Percentiles rank a stretch among this genome's conserved stretches.
These are phyloP conservation scores for Synanthedon myopaeformis DNA, from an alignment of 2,888 invertebrate species.

Conservation along the genomic window DNA sequence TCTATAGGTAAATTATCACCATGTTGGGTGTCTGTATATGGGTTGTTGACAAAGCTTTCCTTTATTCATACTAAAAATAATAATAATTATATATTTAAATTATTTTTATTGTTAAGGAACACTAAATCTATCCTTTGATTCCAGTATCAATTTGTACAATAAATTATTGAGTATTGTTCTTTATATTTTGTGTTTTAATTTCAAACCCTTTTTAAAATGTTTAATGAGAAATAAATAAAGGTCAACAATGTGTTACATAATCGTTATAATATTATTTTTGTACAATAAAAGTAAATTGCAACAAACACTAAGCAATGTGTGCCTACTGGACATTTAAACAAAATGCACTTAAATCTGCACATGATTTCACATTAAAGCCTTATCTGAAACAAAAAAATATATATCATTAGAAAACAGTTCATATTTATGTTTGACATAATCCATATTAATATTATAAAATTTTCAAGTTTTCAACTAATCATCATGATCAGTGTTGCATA, in stretches of 20 bases:
- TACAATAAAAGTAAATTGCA: conserved; percentile 47
- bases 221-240: conserved; percentile 6
- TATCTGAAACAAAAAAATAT: conserved; percentile 32
- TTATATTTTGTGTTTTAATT: conserved; percentile 22
- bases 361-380: conserved; percentile 30
- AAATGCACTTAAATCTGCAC: conserved; percentile 22
- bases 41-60: conserved; percentile 48
- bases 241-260: conserved; percentile 35
- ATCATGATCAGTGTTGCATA: too few species aligned
- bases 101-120: conserved; percentile 43
- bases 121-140: conserved; percentile 57
- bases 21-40: conserved; percentile 50
- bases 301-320: conserved; percentile 38
- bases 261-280: conserved; percentile 49
- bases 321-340: conserved; percentile 29
- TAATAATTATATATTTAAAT: conserved; percentile 31
- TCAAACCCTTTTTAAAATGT: background rate
- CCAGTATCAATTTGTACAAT: conserved; percentile 63
- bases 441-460: too few species aligned
- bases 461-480: too few species aligned
- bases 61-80: conserved; percentile 34
- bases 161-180: conserved; percentile 54
- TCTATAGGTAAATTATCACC: conserved; percentile 28
- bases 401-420: too few species aligned
- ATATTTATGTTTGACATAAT: too few species aligned